These are phyloP conservation scores for Nymphalis c-album DNA, from an alignment of 2,888 invertebrate genomes.

Conservation along the genomic window DNA sequence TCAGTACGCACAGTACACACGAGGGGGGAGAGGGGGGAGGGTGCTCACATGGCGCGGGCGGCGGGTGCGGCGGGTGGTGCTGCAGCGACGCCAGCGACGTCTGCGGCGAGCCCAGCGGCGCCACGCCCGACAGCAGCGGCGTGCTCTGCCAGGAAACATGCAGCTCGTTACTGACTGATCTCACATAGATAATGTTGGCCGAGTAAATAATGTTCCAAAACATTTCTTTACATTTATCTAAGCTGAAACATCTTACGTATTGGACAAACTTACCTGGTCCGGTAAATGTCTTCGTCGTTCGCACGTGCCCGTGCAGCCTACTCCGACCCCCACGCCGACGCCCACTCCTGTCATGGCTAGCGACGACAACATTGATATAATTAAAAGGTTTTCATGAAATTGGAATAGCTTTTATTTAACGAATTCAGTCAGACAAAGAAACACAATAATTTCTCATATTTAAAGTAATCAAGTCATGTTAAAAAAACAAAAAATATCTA, in stretches of 20 bases:
- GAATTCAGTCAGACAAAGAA: too few species aligned
- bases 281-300: slow-evolving; percentile 60
- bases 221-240: too few species aligned
- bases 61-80: slow-evolving; percentile 49
- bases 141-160: slow-evolving; percentile 56
- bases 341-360: slow-evolving; percentile 73
- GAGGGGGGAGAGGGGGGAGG: background rate
- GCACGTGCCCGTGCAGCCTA: slow-evolving; percentile 66
- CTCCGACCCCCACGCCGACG: slow-evolving; percentile 55
- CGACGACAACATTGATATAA: slow-evolving; percentile 10
- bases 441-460: too few species aligned
- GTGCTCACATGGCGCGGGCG: slow-evolving; percentile 62
- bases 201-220: too few species aligned
- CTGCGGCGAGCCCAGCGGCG: slow-evolving; percentile 68
- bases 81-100: slow-evolving; percentile 66
- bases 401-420: too few species aligned
- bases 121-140: slow-evolving; percentile 69
- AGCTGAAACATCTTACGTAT: background rate
- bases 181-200: too few species aligned
- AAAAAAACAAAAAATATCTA: too few species aligned
- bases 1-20: too few species aligned
- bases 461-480: too few species aligned
- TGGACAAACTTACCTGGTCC: slow-evolving; percentile 57
- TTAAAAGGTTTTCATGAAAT: too few species aligned
- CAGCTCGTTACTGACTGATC: too few species aligned